These are phyloP conservation scores for Diarsia rubi DNA, from an alignment of 2,888 invertebrate genomes.

Conservation along the genomic window DNA sequence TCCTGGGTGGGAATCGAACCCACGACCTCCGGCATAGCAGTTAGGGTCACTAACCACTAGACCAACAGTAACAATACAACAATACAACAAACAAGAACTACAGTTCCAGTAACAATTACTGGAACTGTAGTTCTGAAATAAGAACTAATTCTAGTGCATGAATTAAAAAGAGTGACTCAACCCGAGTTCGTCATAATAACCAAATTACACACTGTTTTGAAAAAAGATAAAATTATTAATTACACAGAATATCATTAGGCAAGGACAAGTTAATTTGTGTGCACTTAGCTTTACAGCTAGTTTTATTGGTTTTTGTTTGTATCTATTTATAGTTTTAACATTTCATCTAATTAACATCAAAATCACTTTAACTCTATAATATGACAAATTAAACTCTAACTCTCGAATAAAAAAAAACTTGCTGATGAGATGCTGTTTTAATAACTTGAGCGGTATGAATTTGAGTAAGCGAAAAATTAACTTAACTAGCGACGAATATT, in stretches of 20 bases:
- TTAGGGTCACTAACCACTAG: too few species aligned
- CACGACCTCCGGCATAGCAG: too few species aligned
- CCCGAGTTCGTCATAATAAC: background rate
- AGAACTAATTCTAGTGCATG: background rate
- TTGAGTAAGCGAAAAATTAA: too few species aligned
- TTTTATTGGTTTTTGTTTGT: conserved; percentile 36
- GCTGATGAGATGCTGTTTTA: too few species aligned
- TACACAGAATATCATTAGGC: conserved; percentile 31
- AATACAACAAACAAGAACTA: too few species aligned
- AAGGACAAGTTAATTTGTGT: conserved; percentile 54
- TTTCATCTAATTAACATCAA: background rate
- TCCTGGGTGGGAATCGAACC: too few species aligned
- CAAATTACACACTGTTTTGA: conserved; percentile 23
- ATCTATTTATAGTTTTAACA: conserved; percentile 25
- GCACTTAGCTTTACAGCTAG: conserved; percentile 30
- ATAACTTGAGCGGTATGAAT: too few species aligned
- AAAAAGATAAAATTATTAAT: conserved; percentile 39
- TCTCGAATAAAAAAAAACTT: too few species aligned
- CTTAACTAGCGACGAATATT: too few species aligned
- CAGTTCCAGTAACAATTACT: background rate
- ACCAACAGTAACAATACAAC: too few species aligned
- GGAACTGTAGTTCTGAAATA: background rate
- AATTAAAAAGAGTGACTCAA: conserved; percentile 5
- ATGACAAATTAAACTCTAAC: background rate
- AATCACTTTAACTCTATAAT: background rate